A percentile compares a stretch with the other conserved stretches of the same genome.
Evolutionary conservation across 2,797 vertebrate genomes (phyloP).

Genomic region (Silurus aristotelis): DNA sequence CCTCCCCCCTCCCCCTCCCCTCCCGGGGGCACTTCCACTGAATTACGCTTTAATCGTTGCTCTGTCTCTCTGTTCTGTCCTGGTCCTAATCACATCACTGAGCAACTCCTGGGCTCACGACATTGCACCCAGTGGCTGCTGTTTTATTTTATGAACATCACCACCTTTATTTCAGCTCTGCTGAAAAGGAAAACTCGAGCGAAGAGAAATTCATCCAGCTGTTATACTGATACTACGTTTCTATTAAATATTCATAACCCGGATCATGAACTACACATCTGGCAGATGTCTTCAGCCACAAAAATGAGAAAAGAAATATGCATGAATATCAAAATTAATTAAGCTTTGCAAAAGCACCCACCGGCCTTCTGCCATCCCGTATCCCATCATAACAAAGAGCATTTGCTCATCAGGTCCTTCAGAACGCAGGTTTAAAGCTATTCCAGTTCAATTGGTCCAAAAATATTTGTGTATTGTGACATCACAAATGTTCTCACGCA

Average conservation of each 20-base stretch:
- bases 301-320: not conserved
- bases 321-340: not conserved
- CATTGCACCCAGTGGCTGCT: not conserved
- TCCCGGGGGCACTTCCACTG: conserved; percentile 40
- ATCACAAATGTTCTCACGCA: not conserved
- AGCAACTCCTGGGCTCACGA: not conserved
- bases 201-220: not conserved
- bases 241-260: not conserved
- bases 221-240: not conserved
- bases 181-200: not conserved
- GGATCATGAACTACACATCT: not conserved
- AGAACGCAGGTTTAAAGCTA: not conserved
- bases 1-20: not conserved
- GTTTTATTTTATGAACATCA: not conserved
- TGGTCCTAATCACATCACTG: not conserved
- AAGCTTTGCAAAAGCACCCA: not conserved
- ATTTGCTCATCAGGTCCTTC: not conserved
- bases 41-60: not conserved
- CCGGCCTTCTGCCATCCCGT: not conserved
- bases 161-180: not conserved
- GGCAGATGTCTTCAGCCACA: not conserved
- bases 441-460: not conserved
- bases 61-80: not conserved
- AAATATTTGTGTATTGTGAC: not conserved
- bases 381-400: not conserved